A percentile compares a stretch with the other conserved stretches of the same genome.
phyloP scores from a whole-genome alignment of 2,888 invertebrate species.

The Andrena bicolor region DNA sequence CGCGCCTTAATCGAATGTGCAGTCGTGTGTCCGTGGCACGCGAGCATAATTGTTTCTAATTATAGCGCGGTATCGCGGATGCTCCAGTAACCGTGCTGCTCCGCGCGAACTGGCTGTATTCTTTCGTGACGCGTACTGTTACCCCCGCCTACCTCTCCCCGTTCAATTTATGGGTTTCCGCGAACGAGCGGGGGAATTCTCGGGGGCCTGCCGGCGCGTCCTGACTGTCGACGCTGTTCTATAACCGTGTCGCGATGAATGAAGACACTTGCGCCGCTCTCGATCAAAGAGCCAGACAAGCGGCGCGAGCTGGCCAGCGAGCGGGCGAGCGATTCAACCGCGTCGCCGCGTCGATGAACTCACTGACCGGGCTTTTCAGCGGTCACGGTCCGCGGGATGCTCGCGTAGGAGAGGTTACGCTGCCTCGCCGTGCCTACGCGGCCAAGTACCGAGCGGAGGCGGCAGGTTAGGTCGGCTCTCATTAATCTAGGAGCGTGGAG shows the following conservation, averaged over 20 bases:
- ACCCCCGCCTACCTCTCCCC: no score
- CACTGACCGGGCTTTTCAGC: constrained; percentile 37
- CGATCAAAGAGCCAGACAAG: constrained; percentile 48
- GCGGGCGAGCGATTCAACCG: constrained; percentile 23
- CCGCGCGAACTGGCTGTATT: neutral
- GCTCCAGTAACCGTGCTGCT: constrained; percentile 46
- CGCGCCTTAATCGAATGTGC: neutral
- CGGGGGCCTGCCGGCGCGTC: neutral
- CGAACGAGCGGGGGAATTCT: constrained; percentile 29
- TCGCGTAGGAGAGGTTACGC: constrained; percentile 35
- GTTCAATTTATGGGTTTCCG: constrained; percentile 42
- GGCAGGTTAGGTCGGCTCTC: constrained; percentile 69
- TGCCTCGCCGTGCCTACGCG: constrained; percentile 43
- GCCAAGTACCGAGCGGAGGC: constrained; percentile 58
- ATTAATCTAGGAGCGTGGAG: constrained; percentile 76
- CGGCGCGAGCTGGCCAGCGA: neutral
- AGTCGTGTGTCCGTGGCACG: constrained; percentile 41
- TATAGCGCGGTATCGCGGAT: constrained; percentile 52
- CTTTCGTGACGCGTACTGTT: neutral
- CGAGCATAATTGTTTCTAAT: constrained; percentile 59
- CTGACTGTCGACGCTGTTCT: constrained; percentile 7
- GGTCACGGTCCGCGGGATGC: constrained; percentile 53
- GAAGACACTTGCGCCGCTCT: constrained; percentile 47
- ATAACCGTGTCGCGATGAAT: constrained; percentile 32
- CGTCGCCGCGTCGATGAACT: constrained; percentile 54